Base-by-base conservation (phyloP, 2,113 vertebrate genomes). In the Proteles cristata region DNA sequence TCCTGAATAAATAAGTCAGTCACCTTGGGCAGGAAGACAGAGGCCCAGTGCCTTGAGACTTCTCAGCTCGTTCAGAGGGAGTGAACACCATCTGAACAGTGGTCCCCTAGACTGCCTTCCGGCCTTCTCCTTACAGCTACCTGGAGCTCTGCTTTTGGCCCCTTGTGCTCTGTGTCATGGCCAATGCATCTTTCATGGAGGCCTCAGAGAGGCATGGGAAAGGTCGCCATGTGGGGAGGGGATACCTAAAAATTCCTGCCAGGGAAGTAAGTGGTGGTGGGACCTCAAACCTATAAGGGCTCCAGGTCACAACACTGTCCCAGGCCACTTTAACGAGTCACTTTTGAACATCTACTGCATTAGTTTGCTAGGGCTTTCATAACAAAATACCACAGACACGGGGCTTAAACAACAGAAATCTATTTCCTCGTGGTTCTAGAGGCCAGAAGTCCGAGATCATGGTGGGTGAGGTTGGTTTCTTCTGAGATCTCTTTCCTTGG, bases 161-260 rank as follows among this genome's bases (percentile, higher is more conserved):
- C 0, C 53, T 43, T 86, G 45, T 0, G 12, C 39, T 26, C 79
- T 82, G 25, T 63, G 68, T 9, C 26, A 6, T 0, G 11, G 17
- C 4, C 35, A n/a, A 23, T 7, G 35, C 5, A 50, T 50, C 6
- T 71, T 73, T 82, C 45, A 14, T 2, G 15, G 14, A 25, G 28
- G 10, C 14, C 15, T 77, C 69, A 31, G 5, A 31, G 74, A 69
- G 53, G 45, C 4, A 3, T 31, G 17, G 66, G 39, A 33, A 61
- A 48, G 5, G 45, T 11, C 10, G 12, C 31, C 31, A 0, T 2
- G 0, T 55, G 12, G 0, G 35, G n/a, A 50, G 23, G 11, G 7
- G 6, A 5, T 7, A 71, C 12, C 11, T 50, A 26, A 66, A 63
- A 71, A 4, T 45, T 45, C 19, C 66, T 26, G 28, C 35, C 15